Evolutionary conservation across 2,797 vertebrate genomes (phyloP), one percentile per base, ranked within the genome.

Genomic region (Enteromius paludinosus): DNA sequence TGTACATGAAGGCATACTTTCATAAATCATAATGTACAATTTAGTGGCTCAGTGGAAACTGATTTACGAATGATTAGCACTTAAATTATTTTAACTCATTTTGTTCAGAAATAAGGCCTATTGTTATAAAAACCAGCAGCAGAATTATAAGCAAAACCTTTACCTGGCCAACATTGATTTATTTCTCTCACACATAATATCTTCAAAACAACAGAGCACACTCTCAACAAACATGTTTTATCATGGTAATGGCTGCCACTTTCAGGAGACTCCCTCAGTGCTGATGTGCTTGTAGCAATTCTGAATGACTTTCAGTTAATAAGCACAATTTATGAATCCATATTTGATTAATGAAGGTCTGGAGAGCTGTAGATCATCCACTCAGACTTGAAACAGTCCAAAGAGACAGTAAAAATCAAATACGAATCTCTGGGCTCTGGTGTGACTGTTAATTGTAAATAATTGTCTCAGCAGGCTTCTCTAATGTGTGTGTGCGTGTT

Each of bases 301-400:
- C 91, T 92, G 91, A 88, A 54, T 1, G 30, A n/a, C 91, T 95
- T 95, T 95, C 94, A 95, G 95, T 95, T 95, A 95, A 93, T 89
- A 91, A 92, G 93, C 92, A 92, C 92, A 95, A 94, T 96, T 87
- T 70, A 86, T 86, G 93, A 95, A 95, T 95, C 92, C 93, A 95
- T 93, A 94, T 93, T 93, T 94, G 91, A 94, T 94, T 95, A 95
- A 95, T 93, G 91, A 90, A 92, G 94, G 95, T 84, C 72, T 65
- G 59, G 78, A 62, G 20, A 65, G 78, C 68, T 74, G 83, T 78
- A 83, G 61, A 86, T 83, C 83, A 75, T 76, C 43, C 4, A 56
- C 76, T 83, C 43, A 65, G 85, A 72, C 85, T 75, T 70, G 56
- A 81, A 47, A 83, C 20, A 72, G 68, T 65, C 76, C 47, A 64